Base-by-base conservation (phyloP, 2,888 invertebrate species). In the Tanytarsus gracilentus region DNA sequence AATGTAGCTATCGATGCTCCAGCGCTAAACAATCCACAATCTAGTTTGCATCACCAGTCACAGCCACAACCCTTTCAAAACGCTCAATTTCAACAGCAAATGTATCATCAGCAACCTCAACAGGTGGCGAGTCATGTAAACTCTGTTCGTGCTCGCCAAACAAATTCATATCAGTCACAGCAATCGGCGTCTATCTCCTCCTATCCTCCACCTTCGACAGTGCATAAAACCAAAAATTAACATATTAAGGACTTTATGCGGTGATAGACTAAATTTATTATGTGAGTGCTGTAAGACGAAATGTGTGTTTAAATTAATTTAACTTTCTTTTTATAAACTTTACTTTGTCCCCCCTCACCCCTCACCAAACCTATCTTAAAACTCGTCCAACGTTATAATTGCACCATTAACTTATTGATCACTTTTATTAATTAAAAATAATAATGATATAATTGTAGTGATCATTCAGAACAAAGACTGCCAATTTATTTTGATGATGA, bases 181-280 rank as follows among this genome's bases (percentile, higher is more conserved):
- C 30, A 27, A 21, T 21, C 2, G 16, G 36, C 33, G 11, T 6
- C 18, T 14, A 39, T 36, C 3, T 60, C 25, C 23, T 11, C 23
- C 23, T 44, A 44, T 44, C 44, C 44, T 23, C 33, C 33, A 33
- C n/a, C 33, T 4, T 25, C 60, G 26, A 16, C 50, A 8, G 50
- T 33, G 11, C 60, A 60, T 39, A 60, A 60, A 50, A 60, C 60
- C 50, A 60, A 60, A 60, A 60, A 60, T 50, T 60, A 60, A 40
- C 60, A 50, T 25, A 36, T 30, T 30, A n/a, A 40, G 27, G 23
- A 30, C 29, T 16, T 33, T 9, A 18, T 33, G 55, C 18, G 6
- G 16, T n/a, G 51, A 51, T 44, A 44, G 44, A 21, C 23, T 18
- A 44, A 44, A 18, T 44, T 23, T 40, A 18, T 44, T 9, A 44